Percentiles rank a stretch among this genome's conserved stretches.
These are phyloP conservation scores for Otis tarda DNA, from an alignment of 2,113 vertebrate species.

Conservation along the genomic window DNA sequence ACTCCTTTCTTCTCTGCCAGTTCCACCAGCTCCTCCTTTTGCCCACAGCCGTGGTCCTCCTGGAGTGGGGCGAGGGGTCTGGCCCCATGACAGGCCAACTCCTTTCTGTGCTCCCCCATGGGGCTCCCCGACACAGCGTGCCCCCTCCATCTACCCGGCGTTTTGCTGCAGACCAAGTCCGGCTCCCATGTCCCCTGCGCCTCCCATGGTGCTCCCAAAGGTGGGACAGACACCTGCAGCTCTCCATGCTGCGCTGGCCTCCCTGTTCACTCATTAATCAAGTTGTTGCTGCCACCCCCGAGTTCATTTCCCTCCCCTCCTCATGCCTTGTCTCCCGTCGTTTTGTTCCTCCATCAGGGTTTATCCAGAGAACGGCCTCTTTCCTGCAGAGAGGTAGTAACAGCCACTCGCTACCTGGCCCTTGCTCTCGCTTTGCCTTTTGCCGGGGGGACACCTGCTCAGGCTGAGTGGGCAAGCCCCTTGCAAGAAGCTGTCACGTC, in stretches of 20 bases:
- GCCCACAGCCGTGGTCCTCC: neutral
- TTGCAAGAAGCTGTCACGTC: neutral
- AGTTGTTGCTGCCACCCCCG: neutral
- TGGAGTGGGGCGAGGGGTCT: neutral
- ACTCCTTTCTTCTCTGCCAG: neutral
- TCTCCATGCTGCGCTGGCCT: neutral
- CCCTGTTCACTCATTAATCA: neutral
- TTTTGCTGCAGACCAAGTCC: neutral
- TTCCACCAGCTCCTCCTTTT: neutral
- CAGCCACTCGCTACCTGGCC: constrained; percentile 67
- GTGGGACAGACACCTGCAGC: neutral
- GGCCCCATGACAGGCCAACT: neutral
- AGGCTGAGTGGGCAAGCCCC: neutral
- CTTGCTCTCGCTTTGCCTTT: constrained; percentile 70
- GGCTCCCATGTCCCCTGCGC: rapidly evolving
- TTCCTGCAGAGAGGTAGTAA: constrained; percentile 93
- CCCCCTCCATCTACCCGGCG: neutral
- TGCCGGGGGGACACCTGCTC: neutral
- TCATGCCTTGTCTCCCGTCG: constrained; percentile 66
- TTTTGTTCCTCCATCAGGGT: constrained; percentile 86
- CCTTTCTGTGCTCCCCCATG: rapidly evolving
- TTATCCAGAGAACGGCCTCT: constrained; percentile 87
- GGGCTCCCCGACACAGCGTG: rapidly evolving
- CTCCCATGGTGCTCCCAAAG: rapidly evolving
- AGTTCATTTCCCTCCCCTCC: neutral